phyloP scores from a whole-genome alignment of 2,113 vertebrate genomes.

The Vireo altiloquus region DNA sequence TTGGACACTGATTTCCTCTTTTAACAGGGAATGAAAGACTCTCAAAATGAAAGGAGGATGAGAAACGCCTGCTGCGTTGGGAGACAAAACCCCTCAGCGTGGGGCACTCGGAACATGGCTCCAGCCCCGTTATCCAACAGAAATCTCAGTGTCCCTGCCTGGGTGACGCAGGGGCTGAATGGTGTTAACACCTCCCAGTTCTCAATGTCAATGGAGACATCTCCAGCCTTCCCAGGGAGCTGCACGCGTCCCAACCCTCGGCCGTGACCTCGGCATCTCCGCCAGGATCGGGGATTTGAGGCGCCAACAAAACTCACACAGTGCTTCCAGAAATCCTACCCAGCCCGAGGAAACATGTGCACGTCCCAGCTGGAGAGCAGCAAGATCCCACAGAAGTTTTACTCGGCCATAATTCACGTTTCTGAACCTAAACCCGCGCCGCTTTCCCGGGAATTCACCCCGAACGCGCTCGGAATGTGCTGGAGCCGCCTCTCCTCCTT shows the following conservation, averaged over 20 bases:
- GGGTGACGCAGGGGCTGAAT: neutral
- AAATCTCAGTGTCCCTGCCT: neutral
- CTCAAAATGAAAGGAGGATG: neutral
- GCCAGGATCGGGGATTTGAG: neutral
- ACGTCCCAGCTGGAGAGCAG: accelerated
- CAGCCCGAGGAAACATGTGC: neutral
- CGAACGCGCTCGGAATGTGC: accelerated
- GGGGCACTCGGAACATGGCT: accelerated
- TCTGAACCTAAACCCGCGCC: accelerated
- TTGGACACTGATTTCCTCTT: neutral
- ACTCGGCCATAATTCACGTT: accelerated
- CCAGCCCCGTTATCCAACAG: neutral
- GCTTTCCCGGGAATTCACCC: neutral
- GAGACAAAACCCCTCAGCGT: neutral
- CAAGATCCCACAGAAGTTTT: accelerated
- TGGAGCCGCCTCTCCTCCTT: neutral
- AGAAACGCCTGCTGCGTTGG: neutral
- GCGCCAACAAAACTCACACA: neutral
- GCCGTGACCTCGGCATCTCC: neutral
- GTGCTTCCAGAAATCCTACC: accelerated
- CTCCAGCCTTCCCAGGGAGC: neutral
- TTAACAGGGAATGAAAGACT: neutral
- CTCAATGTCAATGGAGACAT: neutral
- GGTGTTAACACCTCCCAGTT: neutral
- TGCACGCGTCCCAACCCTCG: accelerated